A percentile compares a stretch with the other conserved stretches of the same genome.
These are phyloP conservation scores for Monoplex corrugatus DNA, from an alignment of 2,888 invertebrate genomes.

Conservation along the genomic window DNA sequence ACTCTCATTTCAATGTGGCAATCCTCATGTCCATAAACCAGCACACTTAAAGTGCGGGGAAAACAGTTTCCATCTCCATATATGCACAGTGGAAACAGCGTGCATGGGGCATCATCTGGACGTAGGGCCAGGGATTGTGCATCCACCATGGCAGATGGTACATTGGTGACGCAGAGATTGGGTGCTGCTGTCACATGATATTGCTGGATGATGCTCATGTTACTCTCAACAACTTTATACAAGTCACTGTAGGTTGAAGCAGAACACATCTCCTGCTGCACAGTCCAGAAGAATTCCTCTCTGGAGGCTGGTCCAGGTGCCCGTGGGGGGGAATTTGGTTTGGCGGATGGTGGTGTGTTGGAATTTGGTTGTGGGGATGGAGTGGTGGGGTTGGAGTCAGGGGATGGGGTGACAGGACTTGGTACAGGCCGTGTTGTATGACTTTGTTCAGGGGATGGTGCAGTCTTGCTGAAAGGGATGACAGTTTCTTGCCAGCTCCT, in stretches of 20 bases:
- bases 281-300: background rate
- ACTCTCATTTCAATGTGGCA: slow-evolving; percentile 16
- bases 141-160: background rate
- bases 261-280: too few relatives aligned
- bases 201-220: background rate
- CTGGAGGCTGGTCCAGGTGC: too few relatives aligned
- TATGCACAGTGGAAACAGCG: background rate
- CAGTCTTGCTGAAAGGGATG: background rate
- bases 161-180: background rate
- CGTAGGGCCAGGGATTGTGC: background rate
- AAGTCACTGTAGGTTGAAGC: background rate
- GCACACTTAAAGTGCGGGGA: slow-evolving; percentile 22
- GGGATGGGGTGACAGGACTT: background rate
- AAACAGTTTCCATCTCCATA: slow-evolving; percentile 25
- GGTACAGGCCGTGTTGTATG: background rate
- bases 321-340: background rate
- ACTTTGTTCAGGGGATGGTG: background rate
- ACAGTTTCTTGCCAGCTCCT: background rate
- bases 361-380: background rate
- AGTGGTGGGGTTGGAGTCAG: background rate
- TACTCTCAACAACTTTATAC: background rate
- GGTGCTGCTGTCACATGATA: background rate
- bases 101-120: too few relatives aligned
- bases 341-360: background rate
- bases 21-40: background rate